These are phyloP conservation scores for Latrodectus geometricus DNA, from an alignment of 1,140 invertebrate species.

Conservation along the genomic window DNA sequence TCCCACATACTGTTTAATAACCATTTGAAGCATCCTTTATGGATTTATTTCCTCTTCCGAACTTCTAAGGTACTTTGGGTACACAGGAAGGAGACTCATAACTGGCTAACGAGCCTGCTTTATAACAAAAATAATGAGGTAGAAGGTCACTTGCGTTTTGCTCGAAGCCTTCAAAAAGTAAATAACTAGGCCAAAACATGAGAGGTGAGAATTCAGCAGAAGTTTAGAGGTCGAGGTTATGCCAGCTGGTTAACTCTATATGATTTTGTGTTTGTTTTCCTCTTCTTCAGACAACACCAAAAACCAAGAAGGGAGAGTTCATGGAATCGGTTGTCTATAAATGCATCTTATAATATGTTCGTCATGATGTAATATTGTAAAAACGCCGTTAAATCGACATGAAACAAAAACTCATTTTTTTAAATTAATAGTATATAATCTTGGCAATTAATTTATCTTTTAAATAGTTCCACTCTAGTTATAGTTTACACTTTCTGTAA, in stretches of 20 bases:
- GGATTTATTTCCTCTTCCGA: too few species aligned
- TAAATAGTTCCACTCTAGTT: too few species aligned
- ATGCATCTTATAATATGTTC: too few species aligned
- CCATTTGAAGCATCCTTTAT: too few species aligned
- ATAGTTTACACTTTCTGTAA: too few species aligned
- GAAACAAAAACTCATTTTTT: too few species aligned
- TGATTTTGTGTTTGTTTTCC: neutral
- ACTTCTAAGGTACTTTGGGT: neutral
- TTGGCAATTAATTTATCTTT: too few species aligned
- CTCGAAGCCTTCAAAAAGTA: conserved; percentile 36
- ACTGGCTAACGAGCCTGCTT: neutral
- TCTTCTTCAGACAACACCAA: conserved; percentile 9
- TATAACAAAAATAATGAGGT: neutral
- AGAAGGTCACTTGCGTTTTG: conserved; percentile 13
- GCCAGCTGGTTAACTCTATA: conserved; percentile 5
- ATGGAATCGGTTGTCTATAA: too few species aligned
- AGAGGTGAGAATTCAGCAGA: conserved; percentile 11
- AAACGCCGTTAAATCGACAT: too few species aligned
- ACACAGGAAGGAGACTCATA: neutral
- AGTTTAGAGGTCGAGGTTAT: conserved; percentile 29
- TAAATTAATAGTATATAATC: too few species aligned
- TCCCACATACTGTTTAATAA: too few species aligned
- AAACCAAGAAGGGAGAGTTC: neutral
- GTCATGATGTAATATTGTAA: too few species aligned
- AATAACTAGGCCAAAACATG: conserved; percentile 24